Percentiles rank a stretch among this genome's conserved stretches.
phyloP scores from a whole-genome alignment of 1,140 invertebrate species.

The Mamestra configurata region DNA sequence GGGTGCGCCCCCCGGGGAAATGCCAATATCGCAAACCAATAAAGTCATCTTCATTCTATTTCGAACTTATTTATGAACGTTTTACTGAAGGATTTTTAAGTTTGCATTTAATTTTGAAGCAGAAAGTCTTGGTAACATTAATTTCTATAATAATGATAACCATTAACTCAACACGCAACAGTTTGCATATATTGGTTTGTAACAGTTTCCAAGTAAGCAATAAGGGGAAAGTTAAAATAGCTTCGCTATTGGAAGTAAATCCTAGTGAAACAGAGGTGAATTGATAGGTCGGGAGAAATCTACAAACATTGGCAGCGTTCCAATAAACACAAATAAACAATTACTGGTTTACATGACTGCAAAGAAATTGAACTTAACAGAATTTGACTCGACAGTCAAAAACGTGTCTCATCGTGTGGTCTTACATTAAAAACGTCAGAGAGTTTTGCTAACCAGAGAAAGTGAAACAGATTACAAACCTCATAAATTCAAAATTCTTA shows the following conservation, averaged over 20 bases:
- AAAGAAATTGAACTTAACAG: background rate
- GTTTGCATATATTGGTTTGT: background rate
- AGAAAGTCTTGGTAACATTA: constrained; percentile 14
- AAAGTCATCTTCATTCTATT: constrained; percentile 69
- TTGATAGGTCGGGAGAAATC: constrained; percentile 32
- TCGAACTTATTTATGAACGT: constrained; percentile 28
- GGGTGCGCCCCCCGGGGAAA: constrained; percentile 70
- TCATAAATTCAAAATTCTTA: constrained; percentile 11
- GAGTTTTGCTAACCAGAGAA: background rate
- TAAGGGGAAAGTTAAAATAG: constrained; percentile 33
- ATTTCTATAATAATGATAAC: constrained; percentile 2
- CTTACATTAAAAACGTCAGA: no score
- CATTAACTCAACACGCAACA: background rate
- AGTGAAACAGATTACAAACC: constrained; percentile 2
- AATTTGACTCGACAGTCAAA: background rate
- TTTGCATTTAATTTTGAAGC: background rate
- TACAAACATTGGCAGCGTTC: background rate
- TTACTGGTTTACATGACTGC: background rate
- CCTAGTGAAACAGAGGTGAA: constrained; percentile 10
- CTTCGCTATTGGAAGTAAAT: background rate
- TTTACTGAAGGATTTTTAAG: constrained; percentile 19
- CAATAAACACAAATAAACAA: constrained; percentile 27
- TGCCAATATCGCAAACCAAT: constrained; percentile 76
- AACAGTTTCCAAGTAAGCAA: background rate
- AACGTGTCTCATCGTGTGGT: no score